Evolutionary conservation across 2,797 vertebrate genomes (phyloP), one percentile per base, ranked within the genome.

Genomic region (Falco novaeseelandiae): DNA sequence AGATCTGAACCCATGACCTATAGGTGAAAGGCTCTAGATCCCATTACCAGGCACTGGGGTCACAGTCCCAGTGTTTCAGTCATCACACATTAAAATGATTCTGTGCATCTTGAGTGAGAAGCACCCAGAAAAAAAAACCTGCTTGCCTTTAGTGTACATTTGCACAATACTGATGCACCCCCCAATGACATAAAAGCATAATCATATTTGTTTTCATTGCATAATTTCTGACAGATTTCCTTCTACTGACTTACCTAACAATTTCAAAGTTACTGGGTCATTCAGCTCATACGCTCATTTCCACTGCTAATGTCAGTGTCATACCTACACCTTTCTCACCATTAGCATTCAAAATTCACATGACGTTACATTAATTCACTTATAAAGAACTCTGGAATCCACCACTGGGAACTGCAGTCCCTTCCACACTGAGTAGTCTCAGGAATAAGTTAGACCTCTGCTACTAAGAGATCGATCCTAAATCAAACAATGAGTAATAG

Each of bases 1-100:
- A 96, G 71, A 89, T 66, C 78, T 89, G 89, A 96, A 95, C 57
- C 42, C 40, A 26, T 90, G 87, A 96, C 89, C 92, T 78, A 21
- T 2, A 85, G 74, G 83, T 78, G 83, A 92, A 95, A 87, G 83
- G 92, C 48, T 81, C 65, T 69, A 72, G 88, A 92, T 87, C 87
- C 59, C 65, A 76, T 76, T 94, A 91, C 58, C 44, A 90, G 90
- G 66, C 40, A 80, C 74, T 42, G 29, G 6, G 46, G 61, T 72
- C 88, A 88, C 54, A 87, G 61, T 90, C 36, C 17, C 52, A 70
- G 38, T 46, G 70, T 79, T 90, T 92, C 73, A 48, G 44, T 44
- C 55, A 79, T 29, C 69, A 81, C 40, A 63, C 10, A 57, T 16
- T 46, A 86, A 95, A 81, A 83, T 69, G 49, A 48, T 77, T 82